Conservation (phyloP, 2,797 vertebrate species). For the Parauchenoglanis ngamensis region DNA sequence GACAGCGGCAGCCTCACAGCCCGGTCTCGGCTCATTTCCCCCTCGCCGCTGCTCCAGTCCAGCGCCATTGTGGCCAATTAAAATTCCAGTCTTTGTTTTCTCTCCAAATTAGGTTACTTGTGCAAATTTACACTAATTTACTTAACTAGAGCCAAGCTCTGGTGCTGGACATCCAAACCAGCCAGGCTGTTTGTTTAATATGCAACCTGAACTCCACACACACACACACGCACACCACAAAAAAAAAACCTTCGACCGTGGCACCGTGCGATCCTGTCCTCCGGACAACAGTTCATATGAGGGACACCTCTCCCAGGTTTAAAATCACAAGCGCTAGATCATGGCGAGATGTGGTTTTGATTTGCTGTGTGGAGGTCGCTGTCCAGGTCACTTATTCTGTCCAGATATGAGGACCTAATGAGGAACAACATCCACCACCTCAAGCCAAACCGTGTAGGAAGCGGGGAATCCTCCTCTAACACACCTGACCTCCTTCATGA, state of each 20-base stretch:
- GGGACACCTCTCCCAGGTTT: slow-evolving; percentile 49
- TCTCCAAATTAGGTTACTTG: slow-evolving; percentile 77
- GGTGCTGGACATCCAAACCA: slow-evolving; percentile 65
- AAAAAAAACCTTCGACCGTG: slow-evolving; percentile 20
- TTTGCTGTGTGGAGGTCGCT: slow-evolving; percentile 14
- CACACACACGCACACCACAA: slow-evolving; percentile 51
- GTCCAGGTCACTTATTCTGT: slow-evolving; percentile 33
- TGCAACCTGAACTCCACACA: slow-evolving; percentile 74
- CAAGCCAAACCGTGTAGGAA: slow-evolving; percentile 12
- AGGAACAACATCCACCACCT: slow-evolving; percentile 36
- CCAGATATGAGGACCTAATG: slow-evolving; percentile 29
- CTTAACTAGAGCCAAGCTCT: slow-evolving; percentile 71
- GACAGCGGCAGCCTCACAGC: slow-evolving; percentile 63
- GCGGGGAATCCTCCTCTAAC: slow-evolving; percentile 1
- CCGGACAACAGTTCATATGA: slow-evolving; percentile 49
- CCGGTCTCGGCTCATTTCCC: slow-evolving; percentile 71
- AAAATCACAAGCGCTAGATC: slow-evolving; percentile 41
- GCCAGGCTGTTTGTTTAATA: slow-evolving; percentile 74
- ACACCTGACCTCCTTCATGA: slow-evolving; percentile 22
- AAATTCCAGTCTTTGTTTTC: slow-evolving; percentile 78
- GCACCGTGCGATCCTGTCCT: slow-evolving; percentile 30
- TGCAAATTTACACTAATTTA: slow-evolving; percentile 79
- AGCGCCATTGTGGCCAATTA: slow-evolving; percentile 71
- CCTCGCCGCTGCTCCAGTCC: slow-evolving; percentile 59
- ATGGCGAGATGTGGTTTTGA: slow-evolving; percentile 46